phyloP scores from a whole-genome alignment of 1,140 invertebrate species.

The Hypothenemus hampei region DNA sequence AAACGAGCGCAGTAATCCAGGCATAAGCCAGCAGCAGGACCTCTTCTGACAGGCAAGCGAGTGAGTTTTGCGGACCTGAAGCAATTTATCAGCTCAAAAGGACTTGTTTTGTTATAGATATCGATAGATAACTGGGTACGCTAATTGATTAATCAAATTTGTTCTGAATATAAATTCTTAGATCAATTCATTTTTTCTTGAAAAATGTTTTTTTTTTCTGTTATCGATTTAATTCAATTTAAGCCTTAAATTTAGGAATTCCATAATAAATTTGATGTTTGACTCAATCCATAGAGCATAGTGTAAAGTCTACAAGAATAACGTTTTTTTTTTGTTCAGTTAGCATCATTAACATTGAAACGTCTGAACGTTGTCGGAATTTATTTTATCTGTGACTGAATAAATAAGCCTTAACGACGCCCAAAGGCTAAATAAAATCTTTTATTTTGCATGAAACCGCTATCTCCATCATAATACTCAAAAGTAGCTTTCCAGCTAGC shows the following conservation, averaged over 20 bases:
- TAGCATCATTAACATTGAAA: too few species aligned
- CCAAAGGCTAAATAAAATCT: neutral
- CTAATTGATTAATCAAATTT: neutral
- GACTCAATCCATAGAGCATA: neutral
- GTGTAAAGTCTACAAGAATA: neutral
- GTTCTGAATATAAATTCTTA: too few species aligned
- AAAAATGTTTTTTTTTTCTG: neutral
- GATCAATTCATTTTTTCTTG: neutral
- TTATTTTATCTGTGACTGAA: neutral
- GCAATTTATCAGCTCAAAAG: slow-evolving; percentile 7
- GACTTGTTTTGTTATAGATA: slow-evolving; percentile 6
- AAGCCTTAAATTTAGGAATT: neutral
- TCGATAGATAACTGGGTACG: slow-evolving; percentile 1
- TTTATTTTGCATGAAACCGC: neutral
- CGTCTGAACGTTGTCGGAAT: too few species aligned
- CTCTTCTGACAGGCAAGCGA: neutral
- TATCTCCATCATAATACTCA: neutral
- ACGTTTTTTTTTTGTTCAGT: too few species aligned
- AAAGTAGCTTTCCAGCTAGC: neutral
- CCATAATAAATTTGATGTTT: neutral
- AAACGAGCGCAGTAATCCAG: slow-evolving; percentile 15
- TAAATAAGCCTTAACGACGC: neutral
- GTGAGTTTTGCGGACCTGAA: neutral
- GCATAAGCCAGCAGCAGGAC: slow-evolving; percentile 13
- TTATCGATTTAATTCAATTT: neutral